These are phyloP conservation scores for Drosophila willistoni DNA, from an alignment of 1,140 invertebrate species.

Conservation along the genomic window DNA sequence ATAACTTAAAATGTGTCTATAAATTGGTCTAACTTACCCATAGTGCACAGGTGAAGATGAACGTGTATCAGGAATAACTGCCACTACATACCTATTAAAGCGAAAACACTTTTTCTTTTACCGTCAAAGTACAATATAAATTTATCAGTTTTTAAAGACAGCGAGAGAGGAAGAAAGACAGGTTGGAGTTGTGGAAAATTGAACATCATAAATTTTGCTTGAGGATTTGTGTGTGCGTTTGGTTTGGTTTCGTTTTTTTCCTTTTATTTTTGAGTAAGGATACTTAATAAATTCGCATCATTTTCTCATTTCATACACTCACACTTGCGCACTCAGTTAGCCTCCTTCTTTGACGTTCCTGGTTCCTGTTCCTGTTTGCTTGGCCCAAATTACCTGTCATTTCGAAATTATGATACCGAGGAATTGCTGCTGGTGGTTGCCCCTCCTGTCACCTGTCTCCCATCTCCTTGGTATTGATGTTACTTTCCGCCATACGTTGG, in stretches of 20 bases:
- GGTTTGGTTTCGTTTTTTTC: conserved; percentile 11
- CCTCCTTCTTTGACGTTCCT: conserved; percentile 27
- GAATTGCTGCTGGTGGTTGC: conserved; percentile 41
- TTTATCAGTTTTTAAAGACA: conserved; percentile 36
- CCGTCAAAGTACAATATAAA: conserved; percentile 48
- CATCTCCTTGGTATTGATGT: conserved; percentile 28
- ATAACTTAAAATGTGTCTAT: too few relatives aligned
- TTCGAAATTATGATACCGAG: conserved; percentile 77
- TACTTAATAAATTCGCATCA: conserved; percentile 81
- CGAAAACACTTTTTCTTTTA: conserved; percentile 3
- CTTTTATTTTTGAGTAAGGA: conserved; percentile 67
- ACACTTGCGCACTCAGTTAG: conserved; percentile 58
- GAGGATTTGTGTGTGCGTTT: conserved; percentile 51
- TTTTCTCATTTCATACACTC: conserved; percentile 73
- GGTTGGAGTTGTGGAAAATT: conserved; percentile 29
- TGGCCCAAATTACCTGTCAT: conserved; percentile 78
- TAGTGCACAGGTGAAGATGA: conserved; percentile 16
- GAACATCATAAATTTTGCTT: conserved; percentile 73
- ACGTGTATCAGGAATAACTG: not conserved
- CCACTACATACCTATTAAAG: conserved; percentile 26
- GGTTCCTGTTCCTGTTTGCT: conserved; percentile 54
- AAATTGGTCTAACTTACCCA: too few relatives aligned
- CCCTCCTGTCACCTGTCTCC: conserved; percentile 3
- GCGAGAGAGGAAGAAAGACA: too few relatives aligned
- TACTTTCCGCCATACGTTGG: conserved; percentile 40